A percentile compares a stretch with the other conserved stretches of the same genome.
Conservation (phyloP, 1,140 invertebrate species). For the Trachymyrmex cornetzi region DNA sequence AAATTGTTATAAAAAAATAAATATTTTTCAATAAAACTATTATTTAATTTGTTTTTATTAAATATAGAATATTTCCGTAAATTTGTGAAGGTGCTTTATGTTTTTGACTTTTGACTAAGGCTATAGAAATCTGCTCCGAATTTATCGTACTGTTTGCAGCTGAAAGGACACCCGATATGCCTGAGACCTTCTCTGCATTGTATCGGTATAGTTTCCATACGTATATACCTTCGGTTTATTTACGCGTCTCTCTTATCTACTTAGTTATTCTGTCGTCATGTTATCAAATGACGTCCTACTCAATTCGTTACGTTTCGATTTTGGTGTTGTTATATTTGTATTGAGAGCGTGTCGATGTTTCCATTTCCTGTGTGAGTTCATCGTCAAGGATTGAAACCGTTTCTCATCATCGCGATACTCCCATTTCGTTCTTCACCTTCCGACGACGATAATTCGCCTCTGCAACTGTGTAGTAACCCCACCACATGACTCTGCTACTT, state of each 20-base stretch:
- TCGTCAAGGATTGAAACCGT: background rate
- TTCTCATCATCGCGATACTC: conserved; percentile 53
- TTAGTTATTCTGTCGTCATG: background rate
- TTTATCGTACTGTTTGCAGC: background rate
- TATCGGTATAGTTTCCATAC: conserved; percentile 1
- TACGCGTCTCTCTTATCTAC: background rate
- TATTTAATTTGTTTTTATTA: too few species aligned
- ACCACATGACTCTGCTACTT: conserved; percentile 53
- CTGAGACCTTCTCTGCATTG: background rate
- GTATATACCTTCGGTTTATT: background rate
- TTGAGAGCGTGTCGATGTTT: conserved; percentile 20
- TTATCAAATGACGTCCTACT: conserved; percentile 5
- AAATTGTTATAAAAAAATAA: too few species aligned
- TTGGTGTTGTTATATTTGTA: background rate
- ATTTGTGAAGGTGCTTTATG: too few species aligned
- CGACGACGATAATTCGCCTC: conserved; percentile 78
- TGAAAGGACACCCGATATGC: conserved; percentile 14
- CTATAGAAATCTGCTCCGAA: background rate
- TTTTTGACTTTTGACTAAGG: too few species aligned
- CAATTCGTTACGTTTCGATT: conserved; percentile 33
- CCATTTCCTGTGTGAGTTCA: background rate
- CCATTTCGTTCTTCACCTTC: conserved; percentile 74
- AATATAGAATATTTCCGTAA: too few species aligned
- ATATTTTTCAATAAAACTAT: too few species aligned
- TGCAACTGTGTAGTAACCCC: conserved; percentile 79